Evolutionary conservation across 2,888 invertebrate genomes (phyloP), one percentile per base, ranked within the genome.

Genomic region (Mythimna ferrago): DNA sequence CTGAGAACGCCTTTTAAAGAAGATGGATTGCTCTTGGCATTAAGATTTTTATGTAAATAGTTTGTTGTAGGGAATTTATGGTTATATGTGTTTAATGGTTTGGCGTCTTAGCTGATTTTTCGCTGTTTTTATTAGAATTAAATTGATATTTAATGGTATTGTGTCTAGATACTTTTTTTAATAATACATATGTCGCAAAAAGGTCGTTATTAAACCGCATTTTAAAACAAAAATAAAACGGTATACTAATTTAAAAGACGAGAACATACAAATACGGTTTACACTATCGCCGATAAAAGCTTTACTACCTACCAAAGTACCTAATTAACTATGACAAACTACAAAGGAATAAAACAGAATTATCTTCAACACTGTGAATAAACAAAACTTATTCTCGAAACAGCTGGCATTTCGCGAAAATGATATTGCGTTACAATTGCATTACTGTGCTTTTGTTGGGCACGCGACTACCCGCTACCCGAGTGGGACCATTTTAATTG

Each of bases 401-500:
- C 73, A 71, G 76, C 72, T 35, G 58, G 56, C 69, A 74, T 79
- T 79, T 58, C 32, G 54, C 74, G 62, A 75, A 81, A 86, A 86
- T 86, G 78, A 83, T 86, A 84, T 80, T 81, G 76, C 75, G 73
- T 74, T 60, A 81, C 76, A 85, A 87, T 87, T 86, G 79, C 81
- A 81, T 87, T 86, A 87, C 70, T 64, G 70, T 76, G 76, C 73
- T 81, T 66, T 35, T 66, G 65, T 66, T 26, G 69, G 62, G 41
- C 38, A 4, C 66, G 44, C 26, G 58, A 58, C 69, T 60, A 38
- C 63, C 54, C 75, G 65, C 76, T 62, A 68, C 71, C 78, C 66
- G 66, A 84, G 78, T 72, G 86, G 89, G 85, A 82, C 83, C 69
- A 71, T 81, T 84, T 88, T 88, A 88, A 88, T 87, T 88, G 88